A percentile compares a stretch with the other conserved stretches of the same genome.
Evolutionary conservation across 2,797 vertebrate species (phyloP).

Genomic region (Bradypodion ventrale): DNA sequence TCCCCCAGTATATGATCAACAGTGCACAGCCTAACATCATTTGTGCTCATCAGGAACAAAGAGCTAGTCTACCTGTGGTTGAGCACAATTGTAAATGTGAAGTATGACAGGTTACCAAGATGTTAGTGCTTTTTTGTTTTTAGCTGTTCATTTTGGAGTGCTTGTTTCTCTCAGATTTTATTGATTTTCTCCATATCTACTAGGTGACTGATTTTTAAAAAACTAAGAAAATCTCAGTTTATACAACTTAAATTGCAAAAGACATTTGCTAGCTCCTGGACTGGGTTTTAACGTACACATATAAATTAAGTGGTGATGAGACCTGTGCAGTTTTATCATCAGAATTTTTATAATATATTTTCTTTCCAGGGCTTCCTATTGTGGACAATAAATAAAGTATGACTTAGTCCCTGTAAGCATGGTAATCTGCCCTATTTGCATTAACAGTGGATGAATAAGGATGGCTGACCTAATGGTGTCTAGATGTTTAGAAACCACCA

Average conservation of each 20-base stretch:
- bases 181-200: neutral
- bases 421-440: conserved; percentile 12
- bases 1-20: too few species aligned
- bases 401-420: neutral
- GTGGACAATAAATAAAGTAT: neutral
- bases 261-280: neutral
- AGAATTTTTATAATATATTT: neutral
- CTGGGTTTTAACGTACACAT: neutral
- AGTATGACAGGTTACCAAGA: neutral
- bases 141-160: neutral
- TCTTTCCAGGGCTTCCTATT: neutral
- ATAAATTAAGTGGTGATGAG: neutral
- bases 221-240: neutral
- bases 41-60: neutral
- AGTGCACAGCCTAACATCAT: too few species aligned
- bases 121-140: neutral
- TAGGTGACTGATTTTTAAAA: neutral
- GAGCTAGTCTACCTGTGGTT: neutral
- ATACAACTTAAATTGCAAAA: neutral
- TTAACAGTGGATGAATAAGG: conserved; percentile 4
- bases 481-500: neutral
- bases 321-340: neutral
- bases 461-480: neutral
- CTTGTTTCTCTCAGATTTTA: neutral
- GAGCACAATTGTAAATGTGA: neutral